These are phyloP conservation scores for Rhinatrema bivittatum DNA, from an alignment of 2,797 vertebrate species.

Conservation along the genomic window DNA sequence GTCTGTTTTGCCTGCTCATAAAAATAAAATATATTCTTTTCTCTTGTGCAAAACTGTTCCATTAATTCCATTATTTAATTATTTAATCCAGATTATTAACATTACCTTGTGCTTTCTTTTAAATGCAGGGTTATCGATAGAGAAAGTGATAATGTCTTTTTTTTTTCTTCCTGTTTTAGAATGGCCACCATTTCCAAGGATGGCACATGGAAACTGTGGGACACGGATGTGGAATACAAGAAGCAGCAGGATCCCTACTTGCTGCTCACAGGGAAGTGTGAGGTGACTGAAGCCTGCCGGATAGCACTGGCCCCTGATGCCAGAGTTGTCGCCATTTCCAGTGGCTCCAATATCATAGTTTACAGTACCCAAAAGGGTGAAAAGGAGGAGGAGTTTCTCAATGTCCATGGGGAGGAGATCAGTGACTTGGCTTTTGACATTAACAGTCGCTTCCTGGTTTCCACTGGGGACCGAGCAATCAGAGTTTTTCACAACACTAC, in stretches of 20 bases:
- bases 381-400: constrained; percentile 71
- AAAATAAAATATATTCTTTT: no score
- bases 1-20: no score
- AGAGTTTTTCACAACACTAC: constrained; percentile 79
- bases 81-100: no score
- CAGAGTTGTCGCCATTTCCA: constrained; percentile 70
- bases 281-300: constrained; percentile 53
- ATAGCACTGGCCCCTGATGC: constrained; percentile 79
- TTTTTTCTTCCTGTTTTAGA: constrained; percentile 40
- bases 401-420: constrained; percentile 63
- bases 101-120: no score
- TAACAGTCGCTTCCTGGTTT: constrained; percentile 71
- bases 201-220: constrained; percentile 91
- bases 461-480: constrained; percentile 77
- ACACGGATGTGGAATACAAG: constrained; percentile 89
- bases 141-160: neutral
- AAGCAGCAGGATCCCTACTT: constrained; percentile 92
- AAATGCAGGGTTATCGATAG: no score
- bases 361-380: constrained; percentile 62
- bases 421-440: constrained; percentile 75
- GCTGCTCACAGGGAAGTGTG: constrained; percentile 68
- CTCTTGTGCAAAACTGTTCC: no score
- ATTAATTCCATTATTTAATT: no score
- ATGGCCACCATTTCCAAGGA: constrained; percentile 93
- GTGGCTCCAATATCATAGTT: constrained; percentile 58